Evolutionary conservation across 2,888 invertebrate species (phyloP).

Genomic region (Eupsilia transversa): DNA sequence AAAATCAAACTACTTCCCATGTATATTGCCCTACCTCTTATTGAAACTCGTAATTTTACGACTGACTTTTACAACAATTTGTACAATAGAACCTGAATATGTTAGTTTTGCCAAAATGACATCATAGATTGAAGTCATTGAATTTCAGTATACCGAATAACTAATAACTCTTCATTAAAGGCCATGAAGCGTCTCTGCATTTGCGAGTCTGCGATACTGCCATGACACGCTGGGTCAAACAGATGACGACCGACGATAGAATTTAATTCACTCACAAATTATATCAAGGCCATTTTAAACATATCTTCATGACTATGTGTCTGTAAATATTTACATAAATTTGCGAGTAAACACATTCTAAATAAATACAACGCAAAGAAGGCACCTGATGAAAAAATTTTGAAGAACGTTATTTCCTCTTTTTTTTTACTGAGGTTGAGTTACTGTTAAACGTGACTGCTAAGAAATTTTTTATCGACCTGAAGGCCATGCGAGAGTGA

Average conservation of each 20-base stretch:
- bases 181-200: constrained; percentile 56
- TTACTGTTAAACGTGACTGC: constrained; percentile 16
- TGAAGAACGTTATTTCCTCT: constrained; percentile 17
- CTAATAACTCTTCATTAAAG: constrained; percentile 69
- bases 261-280: constrained; percentile 74
- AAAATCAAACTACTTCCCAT: constrained; percentile 4
- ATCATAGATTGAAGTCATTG: constrained; percentile 66
- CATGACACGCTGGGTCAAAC: constrained; percentile 67
- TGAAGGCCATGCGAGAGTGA: constrained; percentile 44
- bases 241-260: constrained; percentile 59
- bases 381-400: not conserved
- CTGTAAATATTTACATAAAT: constrained; percentile 24
- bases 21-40: constrained; percentile 32
- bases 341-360: constrained; percentile 3
- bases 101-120: constrained; percentile 62
- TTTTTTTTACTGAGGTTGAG: constrained; percentile 5
- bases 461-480: constrained; percentile 25
- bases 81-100: constrained; percentile 39
- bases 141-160: constrained; percentile 60
- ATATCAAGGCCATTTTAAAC: constrained; percentile 69
- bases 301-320: constrained; percentile 44
- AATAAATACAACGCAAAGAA: not conserved
- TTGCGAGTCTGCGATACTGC: constrained; percentile 44
- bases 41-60: constrained; percentile 29
- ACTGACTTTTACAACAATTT: constrained; percentile 23